Conservation (phyloP, 1,140 invertebrate species). For the Platyura marginata region DNA sequence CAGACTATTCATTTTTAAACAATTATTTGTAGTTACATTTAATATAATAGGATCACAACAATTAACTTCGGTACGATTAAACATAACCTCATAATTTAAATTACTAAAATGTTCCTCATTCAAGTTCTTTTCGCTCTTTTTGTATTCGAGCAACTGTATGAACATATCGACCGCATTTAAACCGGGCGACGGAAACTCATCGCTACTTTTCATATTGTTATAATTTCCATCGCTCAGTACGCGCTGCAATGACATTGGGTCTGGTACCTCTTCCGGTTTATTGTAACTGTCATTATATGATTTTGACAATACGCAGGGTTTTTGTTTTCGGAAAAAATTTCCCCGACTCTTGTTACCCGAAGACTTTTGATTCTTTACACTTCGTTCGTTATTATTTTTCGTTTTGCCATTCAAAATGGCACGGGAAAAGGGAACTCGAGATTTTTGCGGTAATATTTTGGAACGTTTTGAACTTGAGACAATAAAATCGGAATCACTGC, state of each 20-base stretch:
- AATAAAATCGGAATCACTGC: slow-evolving; percentile 22
- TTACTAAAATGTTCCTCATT: neutral
- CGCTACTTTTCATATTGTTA: neutral
- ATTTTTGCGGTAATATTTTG: neutral
- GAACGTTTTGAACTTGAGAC: slow-evolving; percentile 6
- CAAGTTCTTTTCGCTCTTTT: neutral
- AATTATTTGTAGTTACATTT: neutral
- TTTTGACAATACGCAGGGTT: neutral
- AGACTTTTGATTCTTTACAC: neutral
- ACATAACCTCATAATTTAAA: neutral
- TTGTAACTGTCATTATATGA: neutral
- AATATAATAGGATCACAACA: neutral
- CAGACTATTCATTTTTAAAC: neutral
- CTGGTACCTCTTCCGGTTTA: neutral
- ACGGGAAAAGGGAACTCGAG: neutral
- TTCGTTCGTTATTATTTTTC: neutral
- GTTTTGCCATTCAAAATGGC: neutral
- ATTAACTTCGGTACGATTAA: neutral
- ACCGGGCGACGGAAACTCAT: neutral
- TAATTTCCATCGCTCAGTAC: slow-evolving; percentile 5
- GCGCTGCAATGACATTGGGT: slow-evolving; percentile 1
- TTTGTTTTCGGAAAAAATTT: too few relatives aligned
- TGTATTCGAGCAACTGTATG: neutral
- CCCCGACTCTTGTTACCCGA: too few relatives aligned
- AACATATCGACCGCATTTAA: neutral